Percentiles rank a stretch among this genome's conserved stretches.
Evolutionary conservation across 2,888 invertebrate species (phyloP).

Genomic region (Geophilus truncorum): DNA sequence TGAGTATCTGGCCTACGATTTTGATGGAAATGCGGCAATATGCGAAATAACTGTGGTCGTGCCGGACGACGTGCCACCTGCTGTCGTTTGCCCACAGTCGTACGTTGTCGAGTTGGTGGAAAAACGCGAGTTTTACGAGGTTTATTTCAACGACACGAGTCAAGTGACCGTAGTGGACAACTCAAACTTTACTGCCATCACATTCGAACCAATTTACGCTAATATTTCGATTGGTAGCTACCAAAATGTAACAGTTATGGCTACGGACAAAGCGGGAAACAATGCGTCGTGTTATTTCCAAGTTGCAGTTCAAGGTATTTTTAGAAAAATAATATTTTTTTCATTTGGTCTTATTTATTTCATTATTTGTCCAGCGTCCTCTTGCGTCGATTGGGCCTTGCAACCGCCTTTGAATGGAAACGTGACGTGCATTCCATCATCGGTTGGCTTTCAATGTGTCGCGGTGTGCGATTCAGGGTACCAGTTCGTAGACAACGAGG

Average conservation of each 20-base stretch:
- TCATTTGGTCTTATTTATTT: not conserved
- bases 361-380: constrained; percentile 64
- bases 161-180: constrained; percentile 81
- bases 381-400: constrained; percentile 92
- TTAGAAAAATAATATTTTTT: too few relatives aligned
- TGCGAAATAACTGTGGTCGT: constrained; percentile 95
- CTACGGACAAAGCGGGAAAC: constrained; percentile 80
- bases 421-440: constrained; percentile 73
- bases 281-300: constrained; percentile 88
- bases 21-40: constrained; percentile 94
- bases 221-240: constrained; percentile 59
- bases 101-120: constrained; percentile 88
- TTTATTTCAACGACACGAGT: constrained; percentile 85
- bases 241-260: constrained; percentile 86
- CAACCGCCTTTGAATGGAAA: constrained; percentile 83
- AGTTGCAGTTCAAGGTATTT: constrained; percentile 51
- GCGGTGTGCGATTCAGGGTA: constrained; percentile 78
- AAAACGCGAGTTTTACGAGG: constrained; percentile 80
- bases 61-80: constrained; percentile 85
- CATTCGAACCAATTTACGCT: constrained; percentile 38
- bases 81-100: constrained; percentile 84
- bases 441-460: constrained; percentile 63
- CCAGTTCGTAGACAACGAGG: constrained; percentile 83
- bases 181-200: constrained; percentile 65
- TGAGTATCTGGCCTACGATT: constrained; percentile 93